Percentiles rank a stretch among this genome's conserved stretches.
Evolutionary conservation across 2,113 vertebrate genomes (phyloP).

Genomic region (Notechis scutatus): DNA sequence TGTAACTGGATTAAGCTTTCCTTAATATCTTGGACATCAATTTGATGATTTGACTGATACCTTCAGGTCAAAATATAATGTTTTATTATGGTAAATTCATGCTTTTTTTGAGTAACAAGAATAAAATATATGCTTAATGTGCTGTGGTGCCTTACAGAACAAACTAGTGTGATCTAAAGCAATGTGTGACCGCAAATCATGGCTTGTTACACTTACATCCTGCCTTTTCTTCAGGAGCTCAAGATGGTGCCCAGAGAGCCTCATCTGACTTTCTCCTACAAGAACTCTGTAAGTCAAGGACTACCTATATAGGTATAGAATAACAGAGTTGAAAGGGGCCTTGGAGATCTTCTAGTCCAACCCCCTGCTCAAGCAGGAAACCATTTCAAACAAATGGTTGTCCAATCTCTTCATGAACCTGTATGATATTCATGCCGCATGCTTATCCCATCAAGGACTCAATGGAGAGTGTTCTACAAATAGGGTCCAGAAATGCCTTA

Average conservation of each 20-base stretch:
- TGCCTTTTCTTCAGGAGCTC: not conserved
- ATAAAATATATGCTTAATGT: not conserved
- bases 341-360: no score
- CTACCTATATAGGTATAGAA: no score
- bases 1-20: constrained; percentile 54
- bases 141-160: not conserved
- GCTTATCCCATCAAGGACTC: not conserved
- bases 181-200: not conserved
- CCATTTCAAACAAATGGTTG: no score
- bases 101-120: constrained; percentile 11
- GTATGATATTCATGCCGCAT: not conserved
- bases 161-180: not conserved
- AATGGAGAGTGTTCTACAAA: not conserved
- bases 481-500: not conserved
- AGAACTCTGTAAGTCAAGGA: not conserved
- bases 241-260: not conserved
- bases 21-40: constrained; percentile 45
- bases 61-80: constrained; percentile 58
- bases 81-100: constrained; percentile 46
- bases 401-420: no score
- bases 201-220: not conserved
- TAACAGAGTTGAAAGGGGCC: no score
- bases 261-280: not conserved
- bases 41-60: constrained; percentile 63
- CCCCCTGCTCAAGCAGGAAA: no score